Base-by-base conservation (phyloP, 1,140 invertebrate genomes). In the Vanessa tameamea region DNA sequence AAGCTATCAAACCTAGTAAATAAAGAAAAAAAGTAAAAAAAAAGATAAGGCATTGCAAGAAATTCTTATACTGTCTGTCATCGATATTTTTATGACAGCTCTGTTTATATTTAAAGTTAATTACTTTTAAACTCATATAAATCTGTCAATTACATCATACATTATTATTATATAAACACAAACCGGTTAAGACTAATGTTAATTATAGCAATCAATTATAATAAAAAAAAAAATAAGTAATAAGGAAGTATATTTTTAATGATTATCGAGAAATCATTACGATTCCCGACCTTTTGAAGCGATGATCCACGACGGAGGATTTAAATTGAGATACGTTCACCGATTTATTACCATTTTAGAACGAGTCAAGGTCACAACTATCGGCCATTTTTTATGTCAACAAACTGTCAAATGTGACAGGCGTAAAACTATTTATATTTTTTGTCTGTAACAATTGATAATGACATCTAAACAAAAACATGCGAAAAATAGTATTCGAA, bases 371-470 rank as follows among this genome's bases (percentile, higher is more conserved):
- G 55, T 26, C 55, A 26, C 20, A 20, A 9, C n/a, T 53, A 20
- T 15, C n/a, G 5, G 51, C n/a, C 51, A 53, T 53, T 53, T 7
- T 31, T 53, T 20, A 16, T 15, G 51, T 53, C 51, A 16, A 16
- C 16, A 59, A 59, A 14, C 20, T 26, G 20, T 59, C 23, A 59
- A 59, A 26, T 13, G 13, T 23, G 20, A 59, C 12, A 26, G 14
- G 55, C 55, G 23, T 59, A 0, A 59, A 59, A 59, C 23, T 55
- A 59, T 11, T 14, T n/a, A 51, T 51, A 51, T 59, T 59, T 59
- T 59, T 59, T 59, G 12, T 59, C 23, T 53, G 51, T 53, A 31
- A 59, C 15, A 55, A 55, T 55, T 14, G 53, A n/a, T 51, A 51
- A 51, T 43, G 37, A 43, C 6, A n/a, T 50, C 11, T 50, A 50